Base-by-base conservation (phyloP, 92 coral and sea anemone species). In the Epizoanthus scotinus region DNA sequence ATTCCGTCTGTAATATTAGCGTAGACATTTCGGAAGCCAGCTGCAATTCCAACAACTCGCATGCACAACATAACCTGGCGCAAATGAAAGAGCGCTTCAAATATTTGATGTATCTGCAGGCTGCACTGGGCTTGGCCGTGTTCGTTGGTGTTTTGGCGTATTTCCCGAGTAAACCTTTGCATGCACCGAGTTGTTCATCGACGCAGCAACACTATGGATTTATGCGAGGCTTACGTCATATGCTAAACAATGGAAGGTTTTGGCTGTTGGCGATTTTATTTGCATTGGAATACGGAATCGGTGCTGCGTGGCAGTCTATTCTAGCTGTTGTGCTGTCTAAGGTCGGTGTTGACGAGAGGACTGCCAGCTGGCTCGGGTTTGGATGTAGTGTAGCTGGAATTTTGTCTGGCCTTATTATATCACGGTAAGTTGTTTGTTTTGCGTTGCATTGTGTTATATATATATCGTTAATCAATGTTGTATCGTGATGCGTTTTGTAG, bases 361-460 rank as follows among this genome's bases (percentile, higher is more conserved):
- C 81, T 28, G 92, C 98, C 20, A 90, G 92, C 6, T 91, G 91
- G 98, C 88, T 94, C 14, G 98, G 98, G 14, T 84, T 82, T 68
- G 84, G 84, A 19, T 87, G 75, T 3, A 77, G 82, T 24, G 59
- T 87, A 53, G 91, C 94, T 73, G 98, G 98, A 1, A 67, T 90
- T 25, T 18, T 84, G 18, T 89, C 95, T 18, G 98, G 98, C 15
- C 55, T 94, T 6, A 34, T 34, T 34, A 2, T 34, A 34, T 34
- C 40, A 6, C 40, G 40, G 40, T 34, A 34, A 34, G 36, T 31
- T 31, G 36, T 31, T 31, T 31, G 36, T 31, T 4, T 31, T 31
- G 36, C 36, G 36, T 31, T 31, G 36, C 4, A 31, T 4, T 31
- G 1, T 31, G 36, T 31, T 31, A 1, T 4, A 4, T 31, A 1